phyloP scores from a whole-genome alignment of 2,888 invertebrate species.

The Frankliniella fusca region DNA sequence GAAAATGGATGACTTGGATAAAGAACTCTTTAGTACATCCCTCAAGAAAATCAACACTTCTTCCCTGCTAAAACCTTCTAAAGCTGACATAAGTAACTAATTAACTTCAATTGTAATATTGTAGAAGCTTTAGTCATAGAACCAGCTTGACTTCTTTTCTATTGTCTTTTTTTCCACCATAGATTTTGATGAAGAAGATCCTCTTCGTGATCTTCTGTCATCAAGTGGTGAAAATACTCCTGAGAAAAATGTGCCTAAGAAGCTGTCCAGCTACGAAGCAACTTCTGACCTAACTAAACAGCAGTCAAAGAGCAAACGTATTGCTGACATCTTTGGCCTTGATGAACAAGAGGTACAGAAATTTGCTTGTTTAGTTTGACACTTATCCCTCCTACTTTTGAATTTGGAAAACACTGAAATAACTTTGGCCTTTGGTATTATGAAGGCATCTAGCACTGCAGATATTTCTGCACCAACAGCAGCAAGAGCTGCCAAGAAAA shows the following conservation, averaged over 20 bases:
- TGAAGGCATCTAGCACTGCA: not conserved
- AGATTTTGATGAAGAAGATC: constrained; percentile 17
- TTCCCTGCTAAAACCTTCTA: not conserved
- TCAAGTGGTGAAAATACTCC: not conserved
- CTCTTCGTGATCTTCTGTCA: not conserved
- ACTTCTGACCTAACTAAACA: not conserved
- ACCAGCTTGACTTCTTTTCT: not conserved
- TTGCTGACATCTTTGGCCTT: not conserved
- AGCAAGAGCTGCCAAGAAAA: not conserved
- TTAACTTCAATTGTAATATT: not conserved
- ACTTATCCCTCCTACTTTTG: not conserved
- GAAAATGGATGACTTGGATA: not conserved
- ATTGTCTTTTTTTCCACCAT: not conserved
- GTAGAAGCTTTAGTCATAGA: not conserved
- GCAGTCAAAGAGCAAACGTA: not conserved
- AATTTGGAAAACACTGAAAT: not conserved
- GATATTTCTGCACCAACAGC: not conserved
- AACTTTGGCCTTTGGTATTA: not conserved
- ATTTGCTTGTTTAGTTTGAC: not conserved
- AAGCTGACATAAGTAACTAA: not conserved
- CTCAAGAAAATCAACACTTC: not conserved
- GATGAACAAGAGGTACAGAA: not conserved
- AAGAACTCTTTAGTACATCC: not conserved
- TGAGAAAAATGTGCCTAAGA: not conserved
- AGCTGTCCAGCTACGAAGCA: not conserved